Evolutionary conservation across 2,888 invertebrate genomes (phyloP).

Genomic region (Hyalella azteca): DNA sequence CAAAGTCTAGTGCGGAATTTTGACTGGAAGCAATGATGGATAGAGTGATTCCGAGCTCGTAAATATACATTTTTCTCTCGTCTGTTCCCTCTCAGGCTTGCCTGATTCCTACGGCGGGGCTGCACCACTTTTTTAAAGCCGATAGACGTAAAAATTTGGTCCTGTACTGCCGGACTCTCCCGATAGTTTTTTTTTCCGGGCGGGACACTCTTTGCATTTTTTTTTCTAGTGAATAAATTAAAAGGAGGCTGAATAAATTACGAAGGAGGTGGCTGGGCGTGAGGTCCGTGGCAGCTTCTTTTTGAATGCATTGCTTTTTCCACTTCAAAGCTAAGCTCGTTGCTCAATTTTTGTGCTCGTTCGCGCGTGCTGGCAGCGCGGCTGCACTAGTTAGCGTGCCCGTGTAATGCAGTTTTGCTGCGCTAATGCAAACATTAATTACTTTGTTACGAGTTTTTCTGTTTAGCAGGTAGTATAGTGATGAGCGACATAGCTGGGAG

Average conservation of each 20-base stretch:
- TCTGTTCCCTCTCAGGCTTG: background rate
- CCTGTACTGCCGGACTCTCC: background rate
- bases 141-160: conserved; percentile 9
- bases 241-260: conserved; percentile 8
- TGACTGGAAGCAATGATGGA: too few relatives aligned
- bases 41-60: too few relatives aligned
- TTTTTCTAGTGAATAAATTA: conserved; percentile 22
- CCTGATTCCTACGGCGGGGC: background rate
- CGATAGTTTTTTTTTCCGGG: background rate
- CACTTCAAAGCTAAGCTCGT: conserved; percentile 18
- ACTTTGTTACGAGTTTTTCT: too few relatives aligned
- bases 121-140: conserved; percentile 15
- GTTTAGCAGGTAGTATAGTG: too few relatives aligned
- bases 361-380: too few relatives aligned
- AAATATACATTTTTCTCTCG: background rate
- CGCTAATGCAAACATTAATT: too few relatives aligned
- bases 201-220: background rate
- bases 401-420: too few relatives aligned
- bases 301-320: conserved; percentile 17
- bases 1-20: too few relatives aligned
- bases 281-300: background rate
- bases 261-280: background rate
- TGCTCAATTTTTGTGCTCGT: too few relatives aligned
- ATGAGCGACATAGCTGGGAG: too few relatives aligned
- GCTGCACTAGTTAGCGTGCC: too few relatives aligned